Base-by-base conservation (phyloP, 2,113 vertebrate species). In the Bombycilla garrulus region DNA sequence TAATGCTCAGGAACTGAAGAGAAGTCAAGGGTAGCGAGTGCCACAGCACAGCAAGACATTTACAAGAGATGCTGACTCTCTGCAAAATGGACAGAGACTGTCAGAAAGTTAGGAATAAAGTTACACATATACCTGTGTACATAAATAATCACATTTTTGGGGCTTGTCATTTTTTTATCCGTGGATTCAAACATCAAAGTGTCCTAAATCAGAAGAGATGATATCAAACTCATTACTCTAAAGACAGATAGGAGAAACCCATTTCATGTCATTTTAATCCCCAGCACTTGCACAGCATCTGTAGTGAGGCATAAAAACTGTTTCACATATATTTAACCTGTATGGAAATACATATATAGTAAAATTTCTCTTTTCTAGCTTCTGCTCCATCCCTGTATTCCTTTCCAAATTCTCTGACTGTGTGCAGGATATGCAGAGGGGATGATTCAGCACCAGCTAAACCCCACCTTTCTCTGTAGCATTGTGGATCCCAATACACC, bases 1-100 rank as follows among this genome's bases (percentile, higher is more conserved):
- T 42, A 57, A 69, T 16, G 10, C 10, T 42, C 71, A 69, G 48
- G 44, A 56, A 26, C 36, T 28, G 26, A 86, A 24, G 4, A 22
- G 62, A 8, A 42, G 40, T 31, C 1, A 21, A 12, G 7, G 33
- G 5, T 5, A 81, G 36, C 0, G 6, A 60, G 45, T 8, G 8
- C 12, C 54, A 69, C 24, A 38, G 31, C 31, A 69, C 10, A 54
- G 33, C 17, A 66, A 48, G 15, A 48, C 48, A 48, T 48, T 22
- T 28, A 31, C 18, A 54, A 65, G 9, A 67, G 45, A 48, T 26
- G 17, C 28, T 24, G 5, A 62, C 18, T n/a, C 35, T 54, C 18
- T 33, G 54, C n/a, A 64, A 82, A 58, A 79, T 23, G 4, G 71
- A 50, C 5, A 25, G 29, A 74, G 15, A 33, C 38, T 35, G 5